Conservation (phyloP, 2,113 vertebrate genomes). For the Lucifuga dentata region DNA sequence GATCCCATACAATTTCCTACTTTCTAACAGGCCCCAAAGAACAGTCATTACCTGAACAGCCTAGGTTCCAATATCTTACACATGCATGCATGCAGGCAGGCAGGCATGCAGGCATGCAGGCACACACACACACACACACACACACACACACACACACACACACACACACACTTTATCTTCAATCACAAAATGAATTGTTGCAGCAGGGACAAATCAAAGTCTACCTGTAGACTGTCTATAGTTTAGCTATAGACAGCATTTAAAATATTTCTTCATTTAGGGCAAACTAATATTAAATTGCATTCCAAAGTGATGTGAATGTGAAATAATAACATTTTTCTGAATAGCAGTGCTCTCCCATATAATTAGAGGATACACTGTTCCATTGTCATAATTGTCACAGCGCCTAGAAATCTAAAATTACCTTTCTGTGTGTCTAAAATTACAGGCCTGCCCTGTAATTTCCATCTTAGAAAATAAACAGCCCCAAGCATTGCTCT, state of each 20-base stretch:
- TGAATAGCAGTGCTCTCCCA: constrained; percentile 11
- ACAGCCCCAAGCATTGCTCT: constrained; percentile 49
- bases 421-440: constrained; percentile 46
- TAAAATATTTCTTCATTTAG: neutral
- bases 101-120: no score
- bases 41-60: no score
- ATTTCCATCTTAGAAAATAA: constrained; percentile 71
- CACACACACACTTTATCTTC: no score
- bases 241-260: no score
- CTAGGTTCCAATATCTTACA: no score
- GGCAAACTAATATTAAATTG: constrained; percentile 1
- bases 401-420: constrained; percentile 38
- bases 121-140: no score
- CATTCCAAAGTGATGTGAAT: constrained; percentile 14
- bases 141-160: no score
- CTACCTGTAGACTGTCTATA: neutral
- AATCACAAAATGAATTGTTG: no score
- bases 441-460: constrained; percentile 58
- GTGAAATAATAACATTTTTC: constrained; percentile 12
- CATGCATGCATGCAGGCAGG: no score
- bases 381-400: constrained; percentile 46
- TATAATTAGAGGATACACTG: constrained; percentile 12
- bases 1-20: neutral
- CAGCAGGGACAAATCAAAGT: neutral
- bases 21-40: no score